Percentiles rank a stretch among this genome's conserved stretches.
Conservation (phyloP, 2,113 vertebrate species). For the Gadus chalcogrammus region DNA sequence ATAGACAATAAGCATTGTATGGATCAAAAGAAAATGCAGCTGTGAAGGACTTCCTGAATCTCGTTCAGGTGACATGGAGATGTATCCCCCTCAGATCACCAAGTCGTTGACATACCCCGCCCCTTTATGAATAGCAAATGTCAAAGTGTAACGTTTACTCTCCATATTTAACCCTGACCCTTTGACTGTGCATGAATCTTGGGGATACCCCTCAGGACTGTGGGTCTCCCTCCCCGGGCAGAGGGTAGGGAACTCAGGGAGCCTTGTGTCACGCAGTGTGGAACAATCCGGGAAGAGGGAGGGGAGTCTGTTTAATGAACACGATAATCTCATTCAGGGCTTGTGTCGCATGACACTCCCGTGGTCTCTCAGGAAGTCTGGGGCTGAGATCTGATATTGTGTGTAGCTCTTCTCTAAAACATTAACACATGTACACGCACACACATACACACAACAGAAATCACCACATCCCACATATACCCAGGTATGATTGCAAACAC, state of each 20-base stretch:
- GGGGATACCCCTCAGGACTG: background rate
- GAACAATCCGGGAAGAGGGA: slow-evolving; percentile 7
- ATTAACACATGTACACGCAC: background rate
- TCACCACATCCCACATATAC: background rate
- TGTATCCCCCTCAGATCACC: too few relatives aligned
- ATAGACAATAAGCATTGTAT: too few relatives aligned
- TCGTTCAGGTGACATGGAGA: too few relatives aligned
- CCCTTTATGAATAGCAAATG: background rate
- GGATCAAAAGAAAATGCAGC: too few relatives aligned
- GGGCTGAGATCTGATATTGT: slow-evolving; percentile 17
- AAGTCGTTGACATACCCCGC: background rate
- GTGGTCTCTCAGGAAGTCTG: slow-evolving; percentile 9
- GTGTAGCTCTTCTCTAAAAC: background rate
- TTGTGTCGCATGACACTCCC: slow-evolving; percentile 45
- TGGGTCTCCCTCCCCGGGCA: background rate
- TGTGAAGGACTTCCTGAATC: too few relatives aligned
- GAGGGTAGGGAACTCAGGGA: slow-evolving; percentile 3
- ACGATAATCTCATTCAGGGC: slow-evolving; percentile 50
- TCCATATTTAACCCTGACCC: slow-evolving; percentile 16
- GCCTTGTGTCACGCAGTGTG: slow-evolving; percentile 22
- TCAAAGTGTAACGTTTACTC: slow-evolving; percentile 23
- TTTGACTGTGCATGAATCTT: background rate
- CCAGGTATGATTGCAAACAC: background rate
- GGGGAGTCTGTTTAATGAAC: slow-evolving; percentile 38
- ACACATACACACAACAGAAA: too few relatives aligned